Evolutionary conservation across 2,797 vertebrate species (phyloP).

Genomic region (Ptychadena robeensis): DNA sequence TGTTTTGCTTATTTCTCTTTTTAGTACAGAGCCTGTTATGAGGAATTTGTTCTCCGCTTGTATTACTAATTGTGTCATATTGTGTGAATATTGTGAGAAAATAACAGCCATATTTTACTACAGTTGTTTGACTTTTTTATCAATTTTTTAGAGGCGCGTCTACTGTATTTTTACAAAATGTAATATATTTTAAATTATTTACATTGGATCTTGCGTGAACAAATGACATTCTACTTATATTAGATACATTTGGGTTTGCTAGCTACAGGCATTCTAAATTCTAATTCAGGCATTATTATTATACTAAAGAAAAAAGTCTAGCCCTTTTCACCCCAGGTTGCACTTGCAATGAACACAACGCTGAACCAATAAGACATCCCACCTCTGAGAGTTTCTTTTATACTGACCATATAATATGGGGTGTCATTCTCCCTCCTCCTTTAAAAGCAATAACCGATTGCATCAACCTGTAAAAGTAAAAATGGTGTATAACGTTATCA

Average conservation of each 20-base stretch:
- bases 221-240: not conserved
- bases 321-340: not conserved
- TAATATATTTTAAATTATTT: not conserved
- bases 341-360: not conserved
- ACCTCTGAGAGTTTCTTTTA: not conserved
- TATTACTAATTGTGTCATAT: conserved; percentile 1
- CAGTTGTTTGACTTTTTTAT: not conserved
- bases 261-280: no score
- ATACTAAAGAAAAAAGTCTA: not conserved
- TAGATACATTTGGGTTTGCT: no score
- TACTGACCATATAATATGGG: not conserved
- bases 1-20: conserved; percentile 46
- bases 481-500: not conserved
- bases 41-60: not conserved
- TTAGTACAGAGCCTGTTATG: conserved; percentile 5
- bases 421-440: not conserved
- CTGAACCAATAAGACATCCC: not conserved
- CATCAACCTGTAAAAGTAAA: no score
- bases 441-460: no score
- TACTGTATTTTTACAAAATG: no score
- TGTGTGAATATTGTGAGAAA: not conserved
- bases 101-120: not conserved
- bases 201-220: not conserved
- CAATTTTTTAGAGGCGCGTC: not conserved
- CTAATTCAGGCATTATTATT: no score